These are phyloP conservation scores for Luperina nickerlii DNA, from an alignment of 2,888 invertebrate species.

Conservation along the genomic window DNA sequence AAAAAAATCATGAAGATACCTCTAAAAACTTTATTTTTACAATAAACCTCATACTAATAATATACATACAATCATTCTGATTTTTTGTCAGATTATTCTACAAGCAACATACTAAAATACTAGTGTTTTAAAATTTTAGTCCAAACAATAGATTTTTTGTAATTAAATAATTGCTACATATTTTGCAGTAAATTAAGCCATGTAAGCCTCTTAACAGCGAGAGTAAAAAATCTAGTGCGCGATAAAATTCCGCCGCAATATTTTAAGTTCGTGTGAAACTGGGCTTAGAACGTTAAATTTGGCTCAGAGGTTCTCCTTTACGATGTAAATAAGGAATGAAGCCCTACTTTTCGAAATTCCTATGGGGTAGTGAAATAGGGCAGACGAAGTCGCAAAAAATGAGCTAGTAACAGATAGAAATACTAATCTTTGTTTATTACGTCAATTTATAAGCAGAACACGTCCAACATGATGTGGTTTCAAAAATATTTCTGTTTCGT, in stretches of 20 bases:
- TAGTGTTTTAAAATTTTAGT: too few species aligned
- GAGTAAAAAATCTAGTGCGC: neutral
- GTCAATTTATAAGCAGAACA: conserved; percentile 6
- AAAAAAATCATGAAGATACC: too few species aligned
- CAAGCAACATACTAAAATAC: too few species aligned
- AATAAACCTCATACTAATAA: too few species aligned
- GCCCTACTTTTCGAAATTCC: neutral
- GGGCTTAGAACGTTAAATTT: neutral
- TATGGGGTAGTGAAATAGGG: neutral
- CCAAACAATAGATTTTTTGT: too few species aligned
- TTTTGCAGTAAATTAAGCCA: too few species aligned
- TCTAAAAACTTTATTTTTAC: too few species aligned
- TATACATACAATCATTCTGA: too few species aligned
- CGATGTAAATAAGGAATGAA: neutral
- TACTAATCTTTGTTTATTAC: conserved; percentile 6
- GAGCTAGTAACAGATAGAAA: conserved; percentile 1
- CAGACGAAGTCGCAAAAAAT: neutral
- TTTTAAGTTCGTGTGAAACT: neutral
- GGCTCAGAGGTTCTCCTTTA: neutral
- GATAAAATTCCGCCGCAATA: neutral
- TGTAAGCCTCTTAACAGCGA: too few species aligned
- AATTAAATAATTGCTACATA: too few species aligned
- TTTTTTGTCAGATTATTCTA: too few species aligned
- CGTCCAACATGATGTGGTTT: conserved; percentile 22
- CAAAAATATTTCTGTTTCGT: conserved; percentile 56